Base-by-base conservation (phyloP, 2,888 invertebrate species). In the Ceratothoa steindachneri region DNA sequence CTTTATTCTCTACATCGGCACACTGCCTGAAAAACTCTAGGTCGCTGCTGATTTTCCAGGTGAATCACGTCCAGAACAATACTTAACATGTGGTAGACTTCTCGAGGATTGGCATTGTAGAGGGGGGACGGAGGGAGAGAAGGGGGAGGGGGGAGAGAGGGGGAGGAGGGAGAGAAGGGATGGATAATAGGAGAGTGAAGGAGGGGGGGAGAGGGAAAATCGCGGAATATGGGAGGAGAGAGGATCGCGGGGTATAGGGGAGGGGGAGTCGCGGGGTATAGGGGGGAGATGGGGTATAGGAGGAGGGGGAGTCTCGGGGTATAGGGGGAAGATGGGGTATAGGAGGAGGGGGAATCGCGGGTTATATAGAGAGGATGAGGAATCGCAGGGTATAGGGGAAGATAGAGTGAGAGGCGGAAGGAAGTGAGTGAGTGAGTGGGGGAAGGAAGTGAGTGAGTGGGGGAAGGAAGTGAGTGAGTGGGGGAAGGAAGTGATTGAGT, bases 151-250 rank as follows among this genome's bases (percentile, higher is more conserved):
- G n/a, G n/a, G n/a, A n/a, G n/a, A n/a, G n/a, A n/a, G n/a, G n/a
- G n/a, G n/a, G n/a, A n/a, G n/a, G n/a, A n/a, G n/a, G n/a, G n/a
- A n/a, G n/a, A n/a, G n/a, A n/a, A n/a, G n/a, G n/a, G n/a, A n/a
- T n/a, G n/a, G n/a, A 85, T 83, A 68, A 41, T 30, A 41, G 30
- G 51, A 70, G 55, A 66, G 53, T 51, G 71, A 66, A 60, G 52
- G 72, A 30, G 69, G 60, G 72, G 69, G 78, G 15, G 51, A 74
- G 60, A 72, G 4, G 51, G 41, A 67, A 70, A 31, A 72, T 68
- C 67, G 30, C 29, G 31, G 71, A 79, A 67, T 66, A 77, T 41
- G 55, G 15, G 41, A 41, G 41, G 15, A 15, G 15, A 15, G 15
- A 15, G 15, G 41, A 41, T 7, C 7, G 41, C 7, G 41, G 15